These are phyloP conservation scores for Venustoraphidia nigricollis DNA, from an alignment of 2,888 invertebrate genomes.

Conservation along the genomic window DNA sequence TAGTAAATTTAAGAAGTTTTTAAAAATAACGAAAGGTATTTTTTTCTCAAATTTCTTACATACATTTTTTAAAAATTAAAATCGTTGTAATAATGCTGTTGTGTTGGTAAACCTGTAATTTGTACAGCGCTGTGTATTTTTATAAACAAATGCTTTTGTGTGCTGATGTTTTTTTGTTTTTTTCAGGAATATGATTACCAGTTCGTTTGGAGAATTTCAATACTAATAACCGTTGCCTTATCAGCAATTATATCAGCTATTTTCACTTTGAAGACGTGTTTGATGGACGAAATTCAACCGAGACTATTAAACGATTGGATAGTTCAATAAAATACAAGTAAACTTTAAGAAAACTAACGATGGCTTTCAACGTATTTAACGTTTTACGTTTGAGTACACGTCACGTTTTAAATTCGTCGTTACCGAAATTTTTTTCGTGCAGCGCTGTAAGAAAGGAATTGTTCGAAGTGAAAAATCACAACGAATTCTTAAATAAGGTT, in stretches of 20 bases:
- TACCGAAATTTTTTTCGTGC: slow-evolving; percentile 12
- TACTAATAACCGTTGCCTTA: slow-evolving; percentile 28
- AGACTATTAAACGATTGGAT: slow-evolving; percentile 27
- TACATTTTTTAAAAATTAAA: too few species aligned
- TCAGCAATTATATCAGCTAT: slow-evolving; percentile 30
- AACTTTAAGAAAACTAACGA: neutral
- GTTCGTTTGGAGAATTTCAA: slow-evolving; percentile 32
- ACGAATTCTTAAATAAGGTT: slow-evolving; percentile 65
- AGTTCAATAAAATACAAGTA: neutral
- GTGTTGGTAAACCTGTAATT: too few species aligned
- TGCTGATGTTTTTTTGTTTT: slow-evolving; percentile 2
- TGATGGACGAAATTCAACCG: slow-evolving; percentile 31
- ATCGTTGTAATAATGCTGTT: too few species aligned
- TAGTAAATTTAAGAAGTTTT: too few species aligned
- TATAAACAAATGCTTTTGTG: too few species aligned
- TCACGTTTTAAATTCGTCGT: too few species aligned
- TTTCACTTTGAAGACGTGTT: slow-evolving; percentile 30
- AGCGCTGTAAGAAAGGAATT: slow-evolving; percentile 21
- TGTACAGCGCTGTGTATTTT: too few species aligned
- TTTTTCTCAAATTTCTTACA: too few species aligned
- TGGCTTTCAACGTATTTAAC: neutral
- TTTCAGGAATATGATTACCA: slow-evolving; percentile 37
- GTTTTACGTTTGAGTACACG: neutral
- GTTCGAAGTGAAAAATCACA: slow-evolving; percentile 49
- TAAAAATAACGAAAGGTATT: too few species aligned